A percentile compares a stretch with the other conserved stretches of the same genome.
Conservation (phyloP, 2,797 vertebrate species). For the Tympanoctomys barrerae region DNA sequence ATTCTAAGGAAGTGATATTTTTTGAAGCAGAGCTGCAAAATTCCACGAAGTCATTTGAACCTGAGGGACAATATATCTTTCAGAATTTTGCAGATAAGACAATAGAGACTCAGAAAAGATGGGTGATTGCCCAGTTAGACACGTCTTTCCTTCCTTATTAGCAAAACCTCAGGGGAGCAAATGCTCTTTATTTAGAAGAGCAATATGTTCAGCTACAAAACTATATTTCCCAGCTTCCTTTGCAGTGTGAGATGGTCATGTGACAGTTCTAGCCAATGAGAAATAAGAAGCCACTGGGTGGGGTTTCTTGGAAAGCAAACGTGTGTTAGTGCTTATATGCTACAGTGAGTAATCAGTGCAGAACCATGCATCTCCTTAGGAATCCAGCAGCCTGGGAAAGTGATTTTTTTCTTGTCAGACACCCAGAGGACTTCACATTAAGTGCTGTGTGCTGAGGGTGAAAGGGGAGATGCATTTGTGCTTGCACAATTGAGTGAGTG, state of each 20-base stretch:
- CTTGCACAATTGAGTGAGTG: background rate
- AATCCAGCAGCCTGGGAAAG: background rate
- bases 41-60: background rate
- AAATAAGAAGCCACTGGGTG: background rate
- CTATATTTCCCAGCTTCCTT: background rate
- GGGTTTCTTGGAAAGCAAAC: background rate
- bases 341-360: background rate
- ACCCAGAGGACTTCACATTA: background rate
- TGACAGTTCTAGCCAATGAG: slow-evolving; percentile 21
- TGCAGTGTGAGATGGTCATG: background rate
- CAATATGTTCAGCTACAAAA: background rate
- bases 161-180: background rate
- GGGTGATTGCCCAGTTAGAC: background rate
- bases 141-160: slow-evolving; percentile 30
- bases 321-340: background rate
- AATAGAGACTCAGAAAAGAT: background rate
- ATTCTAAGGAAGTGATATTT: background rate
- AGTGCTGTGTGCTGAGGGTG: background rate
- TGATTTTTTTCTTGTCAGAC: slow-evolving; percentile 48
- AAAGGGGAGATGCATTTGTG: background rate
- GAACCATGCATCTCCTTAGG: background rate
- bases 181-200: slow-evolving; percentile 41
- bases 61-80: background rate
- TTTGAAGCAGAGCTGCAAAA: background rate
- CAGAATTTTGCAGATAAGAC: background rate